Percentiles rank a stretch among this genome's conserved stretches.
Evolutionary conservation across 2,113 vertebrate genomes (phyloP).

Genomic region (Colinus virginianus): DNA sequence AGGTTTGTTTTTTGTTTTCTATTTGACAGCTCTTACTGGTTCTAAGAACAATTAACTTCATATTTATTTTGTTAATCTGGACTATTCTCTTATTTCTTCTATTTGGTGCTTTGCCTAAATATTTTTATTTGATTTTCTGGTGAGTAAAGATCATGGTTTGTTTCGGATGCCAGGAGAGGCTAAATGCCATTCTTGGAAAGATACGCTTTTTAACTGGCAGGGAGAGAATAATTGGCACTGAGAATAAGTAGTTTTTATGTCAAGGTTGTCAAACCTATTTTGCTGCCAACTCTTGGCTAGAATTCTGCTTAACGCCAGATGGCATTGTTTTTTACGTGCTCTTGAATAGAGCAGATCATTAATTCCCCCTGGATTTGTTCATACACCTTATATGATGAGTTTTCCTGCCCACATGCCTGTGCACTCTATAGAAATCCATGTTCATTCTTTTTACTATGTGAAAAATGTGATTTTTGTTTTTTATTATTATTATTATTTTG

Average conservation of each 20-base stretch:
- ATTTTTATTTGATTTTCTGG: slow-evolving; percentile 2
- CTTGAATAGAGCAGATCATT: slow-evolving; percentile 48
- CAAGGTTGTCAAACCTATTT: slow-evolving; percentile 61
- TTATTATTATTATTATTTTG: too few relatives aligned
- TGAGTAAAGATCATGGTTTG: not conserved
- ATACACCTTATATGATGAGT: slow-evolving; percentile 10
- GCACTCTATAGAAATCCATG: not conserved
- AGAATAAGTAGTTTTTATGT: slow-evolving; percentile 61
- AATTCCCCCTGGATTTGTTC: slow-evolving; percentile 39
- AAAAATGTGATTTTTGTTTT: not conserved
- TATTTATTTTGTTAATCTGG: not conserved
- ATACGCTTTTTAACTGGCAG: slow-evolving; percentile 54
- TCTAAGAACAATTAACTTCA: not conserved
- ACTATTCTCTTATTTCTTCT: slow-evolving; percentile 31
- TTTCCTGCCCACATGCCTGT: slow-evolving; percentile 17
- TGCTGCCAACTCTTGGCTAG: slow-evolving; percentile 52
- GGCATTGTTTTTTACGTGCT: slow-evolving; percentile 66
- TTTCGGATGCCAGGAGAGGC: not conserved
- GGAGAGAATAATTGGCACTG: slow-evolving; percentile 31
- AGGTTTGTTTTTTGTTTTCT: not conserved
- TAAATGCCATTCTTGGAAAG: slow-evolving; percentile 49
- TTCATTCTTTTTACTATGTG: not conserved
- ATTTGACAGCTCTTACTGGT: not conserved
- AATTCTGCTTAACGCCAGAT: slow-evolving; percentile 69
- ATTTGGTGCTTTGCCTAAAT: slow-evolving; percentile 8